Evolutionary conservation across 2,888 invertebrate genomes (phyloP).

Genomic region (Temnothorax ravouxi): DNA sequence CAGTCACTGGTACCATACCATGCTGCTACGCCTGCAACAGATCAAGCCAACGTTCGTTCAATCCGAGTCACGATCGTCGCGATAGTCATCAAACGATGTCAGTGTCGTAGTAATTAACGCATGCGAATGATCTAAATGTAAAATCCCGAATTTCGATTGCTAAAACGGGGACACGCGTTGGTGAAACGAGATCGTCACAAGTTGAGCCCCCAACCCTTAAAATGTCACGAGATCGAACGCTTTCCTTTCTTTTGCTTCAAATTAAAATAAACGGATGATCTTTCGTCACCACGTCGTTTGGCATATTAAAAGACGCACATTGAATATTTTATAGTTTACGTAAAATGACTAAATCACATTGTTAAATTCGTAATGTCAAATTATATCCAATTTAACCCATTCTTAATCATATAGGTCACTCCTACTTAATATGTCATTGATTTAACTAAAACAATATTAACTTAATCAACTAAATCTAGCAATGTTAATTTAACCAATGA

Average conservation of each 20-base stretch:
- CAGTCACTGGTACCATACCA: conserved; percentile 78
- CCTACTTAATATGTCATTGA: too few species aligned
- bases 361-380: too few species aligned
- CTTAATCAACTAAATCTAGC: too few species aligned
- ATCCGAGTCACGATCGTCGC: neutral
- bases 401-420: too few species aligned
- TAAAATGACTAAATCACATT: neutral
- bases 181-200: neutral
- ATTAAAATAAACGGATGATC: neutral
- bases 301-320: neutral
- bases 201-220: neutral
- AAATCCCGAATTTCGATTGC: neutral
- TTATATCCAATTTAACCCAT: too few species aligned
- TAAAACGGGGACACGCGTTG: conserved; percentile 3
- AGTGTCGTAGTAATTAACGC: conserved; percentile 27
- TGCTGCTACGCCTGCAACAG: conserved; percentile 78
- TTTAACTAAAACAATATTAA: too few species aligned
- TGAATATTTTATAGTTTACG: neutral
- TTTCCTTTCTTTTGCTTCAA: neutral
- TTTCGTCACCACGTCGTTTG: neutral
- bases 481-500: too few species aligned
- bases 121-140: neutral
- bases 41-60: conserved; percentile 6
- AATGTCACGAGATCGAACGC: neutral
- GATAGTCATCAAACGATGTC: conserved; percentile 27